Conservation (phyloP, 2,797 vertebrate genomes). For the Octomys mimax region DNA sequence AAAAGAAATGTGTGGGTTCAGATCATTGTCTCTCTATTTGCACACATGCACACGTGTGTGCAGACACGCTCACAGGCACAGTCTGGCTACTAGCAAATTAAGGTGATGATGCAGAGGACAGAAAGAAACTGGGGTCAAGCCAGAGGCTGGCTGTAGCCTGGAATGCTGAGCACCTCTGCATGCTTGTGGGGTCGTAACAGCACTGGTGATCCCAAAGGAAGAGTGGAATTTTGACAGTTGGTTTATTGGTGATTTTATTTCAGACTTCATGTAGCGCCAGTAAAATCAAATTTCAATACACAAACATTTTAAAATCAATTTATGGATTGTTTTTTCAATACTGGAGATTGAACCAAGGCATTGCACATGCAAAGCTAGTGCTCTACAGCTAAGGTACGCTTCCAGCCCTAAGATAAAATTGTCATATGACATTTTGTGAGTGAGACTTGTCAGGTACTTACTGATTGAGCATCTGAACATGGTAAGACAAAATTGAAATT, state of each 20-base stretch:
- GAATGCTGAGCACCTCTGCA: neutral
- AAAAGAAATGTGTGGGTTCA: neutral
- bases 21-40: neutral
- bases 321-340: neutral
- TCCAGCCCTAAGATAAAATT: neutral
- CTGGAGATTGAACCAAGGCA: neutral
- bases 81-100: neutral
- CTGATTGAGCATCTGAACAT: neutral
- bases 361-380: neutral
- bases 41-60: neutral
- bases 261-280: neutral
- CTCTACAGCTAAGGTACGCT: neutral
- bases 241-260: neutral
- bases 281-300: neutral
- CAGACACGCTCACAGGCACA: neutral
- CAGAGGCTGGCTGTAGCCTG: neutral
- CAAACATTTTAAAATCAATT: neutral
- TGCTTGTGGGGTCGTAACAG: neutral
- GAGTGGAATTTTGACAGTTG: neutral
- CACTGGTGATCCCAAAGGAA: neutral
- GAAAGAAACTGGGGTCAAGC: neutral
- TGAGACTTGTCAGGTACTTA: neutral
- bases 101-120: neutral
- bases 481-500: neutral
- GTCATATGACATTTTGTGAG: neutral